phyloP scores from a whole-genome alignment of 2,113 vertebrate genomes.

The Platichthys flesus region DNA sequence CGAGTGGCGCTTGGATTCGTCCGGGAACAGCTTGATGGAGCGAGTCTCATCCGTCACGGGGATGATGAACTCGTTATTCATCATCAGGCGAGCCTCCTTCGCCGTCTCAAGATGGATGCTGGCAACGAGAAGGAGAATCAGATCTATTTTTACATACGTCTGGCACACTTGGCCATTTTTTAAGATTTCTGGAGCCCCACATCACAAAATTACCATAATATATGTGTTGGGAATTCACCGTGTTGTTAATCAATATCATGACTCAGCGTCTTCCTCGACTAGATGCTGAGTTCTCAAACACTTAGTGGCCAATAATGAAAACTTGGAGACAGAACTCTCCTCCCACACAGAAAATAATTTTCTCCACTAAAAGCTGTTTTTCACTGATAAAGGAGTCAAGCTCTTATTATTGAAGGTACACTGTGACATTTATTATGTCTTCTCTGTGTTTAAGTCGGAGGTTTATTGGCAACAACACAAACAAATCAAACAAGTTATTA shows the following conservation, averaged over 20 bases:
- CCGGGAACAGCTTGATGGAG: conserved; percentile 89
- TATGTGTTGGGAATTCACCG: conserved; percentile 8
- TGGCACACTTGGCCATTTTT: background rate
- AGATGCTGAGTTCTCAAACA: conserved; percentile 1
- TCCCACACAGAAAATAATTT: background rate
- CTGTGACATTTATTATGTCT: no score
- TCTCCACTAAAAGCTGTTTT: background rate
- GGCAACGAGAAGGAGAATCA: conserved; percentile 22
- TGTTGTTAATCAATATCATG: conserved; percentile 31
- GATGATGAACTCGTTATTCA: conserved; percentile 99
- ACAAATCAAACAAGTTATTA: no score
- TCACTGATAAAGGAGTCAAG: background rate
- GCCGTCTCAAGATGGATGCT: conserved; percentile 94
- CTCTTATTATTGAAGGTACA: background rate
- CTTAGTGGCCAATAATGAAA: background rate
- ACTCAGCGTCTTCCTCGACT: conserved; percentile 23
- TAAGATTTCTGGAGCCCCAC: background rate
- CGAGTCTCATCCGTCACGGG: conserved; percentile 93
- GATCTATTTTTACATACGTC: background rate
- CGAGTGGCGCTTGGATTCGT: conserved; percentile 89
- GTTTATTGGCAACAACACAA: no score
- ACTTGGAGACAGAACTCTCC: background rate
- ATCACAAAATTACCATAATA: conserved; percentile 31
- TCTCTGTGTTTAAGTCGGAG: no score
- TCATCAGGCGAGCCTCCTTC: conserved; percentile 95